Conservation (phyloP, 1,140 invertebrate genomes). For the Eumeta japonica region DNA sequence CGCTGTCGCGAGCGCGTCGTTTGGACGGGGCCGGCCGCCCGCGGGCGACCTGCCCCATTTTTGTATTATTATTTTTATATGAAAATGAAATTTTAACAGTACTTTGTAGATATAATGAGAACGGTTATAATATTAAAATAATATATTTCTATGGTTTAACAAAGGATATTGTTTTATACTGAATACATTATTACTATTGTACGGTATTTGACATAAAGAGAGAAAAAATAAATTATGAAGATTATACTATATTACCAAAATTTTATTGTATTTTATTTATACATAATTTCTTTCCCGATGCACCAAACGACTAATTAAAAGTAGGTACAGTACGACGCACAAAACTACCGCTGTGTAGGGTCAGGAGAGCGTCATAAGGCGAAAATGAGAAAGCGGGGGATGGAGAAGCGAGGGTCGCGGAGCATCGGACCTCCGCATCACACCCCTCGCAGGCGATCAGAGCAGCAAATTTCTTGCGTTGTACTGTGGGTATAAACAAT, state of each 20-base stretch:
- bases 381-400: no score
- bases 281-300: no score
- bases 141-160: constrained; percentile 57
- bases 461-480: no score
- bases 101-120: constrained; percentile 55
- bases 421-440: no score
- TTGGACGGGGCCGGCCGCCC: constrained; percentile 1
- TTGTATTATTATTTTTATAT: constrained; percentile 51
- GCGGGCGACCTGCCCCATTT: constrained; percentile 19
- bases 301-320: no score
- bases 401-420: no score
- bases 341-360: no score
- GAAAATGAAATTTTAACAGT: constrained; percentile 51
- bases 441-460: no score
- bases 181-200: constrained; percentile 47
- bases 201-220: constrained; percentile 34
- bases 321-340: no score
- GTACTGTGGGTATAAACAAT: no score
- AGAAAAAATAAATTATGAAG: constrained; percentile 55
- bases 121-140: constrained; percentile 55
- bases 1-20: constrained; percentile 2
- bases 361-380: no score
- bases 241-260: constrained; percentile 39
- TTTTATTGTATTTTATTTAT: no score
- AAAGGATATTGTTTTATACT: constrained; percentile 57